These are phyloP conservation scores for Eptesicus fuscus DNA, from an alignment of 2,113 vertebrate genomes.

Conservation along the genomic window DNA sequence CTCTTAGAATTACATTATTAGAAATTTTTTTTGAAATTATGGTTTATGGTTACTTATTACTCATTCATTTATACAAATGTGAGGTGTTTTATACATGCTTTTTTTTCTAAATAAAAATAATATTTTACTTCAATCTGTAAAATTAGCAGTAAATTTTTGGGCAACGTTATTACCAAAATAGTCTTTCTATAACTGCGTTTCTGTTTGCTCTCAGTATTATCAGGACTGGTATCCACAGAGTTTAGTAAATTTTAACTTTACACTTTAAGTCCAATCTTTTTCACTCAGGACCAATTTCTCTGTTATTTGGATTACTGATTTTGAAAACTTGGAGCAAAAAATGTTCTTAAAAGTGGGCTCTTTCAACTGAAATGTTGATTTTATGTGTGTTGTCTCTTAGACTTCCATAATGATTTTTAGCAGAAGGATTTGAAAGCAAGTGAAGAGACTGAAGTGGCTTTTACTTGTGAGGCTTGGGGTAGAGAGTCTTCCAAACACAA, in stretches of 20 bases:
- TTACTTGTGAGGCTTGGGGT: neutral
- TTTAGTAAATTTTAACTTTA: constrained; percentile 12
- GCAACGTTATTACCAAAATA: neutral
- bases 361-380: constrained; percentile 27
- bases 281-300: constrained; percentile 30
- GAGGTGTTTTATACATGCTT: neutral
- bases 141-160: constrained; percentile 37
- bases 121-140: constrained; percentile 52
- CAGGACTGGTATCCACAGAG: neutral
- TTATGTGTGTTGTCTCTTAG: neutral
- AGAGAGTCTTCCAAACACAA: neutral
- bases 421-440: constrained; percentile 20
- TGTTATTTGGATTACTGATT: constrained; percentile 45
- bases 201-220: neutral
- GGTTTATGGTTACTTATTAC: constrained; percentile 33
- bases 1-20: neutral
- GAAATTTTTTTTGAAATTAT: constrained; percentile 36
- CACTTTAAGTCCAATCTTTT: constrained; percentile 54
- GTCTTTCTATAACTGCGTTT: constrained; percentile 24
- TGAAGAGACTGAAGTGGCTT: constrained; percentile 2
- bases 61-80: neutral
- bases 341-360: neutral
- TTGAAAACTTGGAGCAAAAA: constrained; percentile 28
- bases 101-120: neutral
- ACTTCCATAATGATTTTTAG: constrained; percentile 38